Evolutionary conservation across 1,140 invertebrate genomes (phyloP), one percentile per base, ranked within the genome.

Genomic region (Caenorhabditis briggsae): DNA sequence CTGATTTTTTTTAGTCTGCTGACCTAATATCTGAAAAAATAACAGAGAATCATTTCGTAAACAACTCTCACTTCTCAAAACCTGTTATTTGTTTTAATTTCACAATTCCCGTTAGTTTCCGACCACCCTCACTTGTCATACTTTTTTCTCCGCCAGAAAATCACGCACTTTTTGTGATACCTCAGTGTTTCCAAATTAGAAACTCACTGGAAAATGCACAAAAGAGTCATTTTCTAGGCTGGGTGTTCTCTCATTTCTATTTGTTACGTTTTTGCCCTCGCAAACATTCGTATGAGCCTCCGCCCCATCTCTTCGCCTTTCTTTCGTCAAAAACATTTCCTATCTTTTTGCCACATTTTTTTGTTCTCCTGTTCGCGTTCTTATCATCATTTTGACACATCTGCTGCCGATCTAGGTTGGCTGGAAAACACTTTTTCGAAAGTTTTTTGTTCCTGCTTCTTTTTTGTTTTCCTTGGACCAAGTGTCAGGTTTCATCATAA

Each of bases 251-350:
- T 23, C 64, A 25, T 46, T 5, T 41, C 9, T 16, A 53, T 53
- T 43, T 43, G 41, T 14, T 74, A 74, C 65, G 46, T 43, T 33
- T 33, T 46, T 74, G 43, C 46, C 65, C 65, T 74, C 65, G 65
- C 65, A 74, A 74, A 74, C 65, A 74, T 74, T 33, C 18, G n/a
- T 12, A 65, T 74, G 46, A 74, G 33, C 46, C 65, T 74, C 65
- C 65, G 65, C 65, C 65, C 65, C 41, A 18, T 41, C 61, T 41
- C 33, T 65, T 65, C n/a, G 46, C 41, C 41, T 74, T 74, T 46
- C 16, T 74, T 43, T 48, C 41, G 65, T 16, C 65, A 43, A 74
- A 74, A 74, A 74, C 43, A 74, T 74, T 65, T 65, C 65, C n/a
- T 18, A 46, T 46, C 43, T n/a, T 74, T 18, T n/a, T 74, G 33